These are phyloP conservation scores for Coptodon rendalli DNA, from an alignment of 2,113 vertebrate species.

Conservation along the genomic window DNA sequence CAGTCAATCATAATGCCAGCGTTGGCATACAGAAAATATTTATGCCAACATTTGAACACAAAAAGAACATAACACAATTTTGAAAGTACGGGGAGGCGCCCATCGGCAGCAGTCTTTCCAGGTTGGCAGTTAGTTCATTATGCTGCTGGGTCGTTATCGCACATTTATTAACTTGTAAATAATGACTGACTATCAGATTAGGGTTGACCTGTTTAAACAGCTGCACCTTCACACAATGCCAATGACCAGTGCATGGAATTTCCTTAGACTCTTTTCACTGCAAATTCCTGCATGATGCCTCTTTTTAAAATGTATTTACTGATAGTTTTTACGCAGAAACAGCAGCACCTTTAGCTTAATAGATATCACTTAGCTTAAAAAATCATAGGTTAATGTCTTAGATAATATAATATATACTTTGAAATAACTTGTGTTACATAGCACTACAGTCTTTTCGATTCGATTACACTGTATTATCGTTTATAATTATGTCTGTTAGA, in stretches of 20 bases:
- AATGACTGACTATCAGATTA: background rate
- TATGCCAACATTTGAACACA: background rate
- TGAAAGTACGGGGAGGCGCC: rapidly evolving
- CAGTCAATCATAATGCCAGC: background rate
- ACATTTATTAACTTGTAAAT: background rate
- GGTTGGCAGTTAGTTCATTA: background rate
- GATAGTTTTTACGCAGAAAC: background rate
- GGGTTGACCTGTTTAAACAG: background rate
- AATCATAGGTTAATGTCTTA: background rate
- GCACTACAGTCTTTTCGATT: background rate
- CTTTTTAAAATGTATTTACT: rapidly evolving
- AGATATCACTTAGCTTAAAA: background rate
- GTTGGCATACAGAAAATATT: background rate
- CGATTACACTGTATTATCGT: background rate
- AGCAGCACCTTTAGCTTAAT: background rate
- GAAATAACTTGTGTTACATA: background rate
- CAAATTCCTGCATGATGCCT: background rate
- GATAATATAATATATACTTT: background rate
- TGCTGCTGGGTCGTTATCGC: background rate
- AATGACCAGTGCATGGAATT: background rate
- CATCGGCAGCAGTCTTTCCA: background rate
- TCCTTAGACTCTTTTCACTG: background rate
- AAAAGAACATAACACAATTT: background rate
- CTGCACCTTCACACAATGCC: background rate
- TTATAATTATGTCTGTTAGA: background rate